Base-by-base conservation (phyloP, 2,797 vertebrate species). In the Gymnodraco acuticeps region DNA sequence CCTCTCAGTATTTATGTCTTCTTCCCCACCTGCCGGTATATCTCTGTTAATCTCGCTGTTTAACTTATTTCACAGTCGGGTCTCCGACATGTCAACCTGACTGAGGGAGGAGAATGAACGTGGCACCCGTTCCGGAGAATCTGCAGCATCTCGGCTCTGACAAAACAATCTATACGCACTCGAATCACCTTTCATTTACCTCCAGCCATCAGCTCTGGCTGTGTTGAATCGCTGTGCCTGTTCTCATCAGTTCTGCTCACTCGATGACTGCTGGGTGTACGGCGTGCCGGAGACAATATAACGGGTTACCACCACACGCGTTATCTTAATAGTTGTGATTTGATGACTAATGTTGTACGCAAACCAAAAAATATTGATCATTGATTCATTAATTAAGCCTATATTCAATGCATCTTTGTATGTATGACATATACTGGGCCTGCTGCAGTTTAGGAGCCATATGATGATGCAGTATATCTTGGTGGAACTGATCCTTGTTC, bases 61-160 rank as follows among this genome's bases (percentile, higher is more conserved):
- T 83, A 83, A 90, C 79, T 80, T 85, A 87, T 91, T 91, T 91
- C 89, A 88, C 91, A 90, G 86, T 76, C 55, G 75, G 82, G 66
- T 52, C 79, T 88, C 87, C 43, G 31, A 78, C 78, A 23, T 19
- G 77, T 86, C 87, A 82, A 63, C 77, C 75, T 31, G 74, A 78
- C 46, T 45, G 72, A 73, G 80, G 74, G 46, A 38, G 80, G 58
- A 75, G 73, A 89, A 23, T 45, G 46, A 87, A 87, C 56, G 75
- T 83, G 88, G 72, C 90, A 86, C 70, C 91, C 73, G 75, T 88
- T 83, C 67, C 79, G 46, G 71, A 67, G 66, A 75, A 89, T 86
- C 85, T 77, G 78, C 75, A 73, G 78, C 80, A 84, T 87, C 88
- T 88, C 66, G 55, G 64, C 80, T 84, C 83, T 90, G 87, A 91